Evolutionary conservation across 2,113 vertebrate genomes (phyloP), one percentile per base, ranked within the genome.

Genomic region (Amazona vittata): DNA sequence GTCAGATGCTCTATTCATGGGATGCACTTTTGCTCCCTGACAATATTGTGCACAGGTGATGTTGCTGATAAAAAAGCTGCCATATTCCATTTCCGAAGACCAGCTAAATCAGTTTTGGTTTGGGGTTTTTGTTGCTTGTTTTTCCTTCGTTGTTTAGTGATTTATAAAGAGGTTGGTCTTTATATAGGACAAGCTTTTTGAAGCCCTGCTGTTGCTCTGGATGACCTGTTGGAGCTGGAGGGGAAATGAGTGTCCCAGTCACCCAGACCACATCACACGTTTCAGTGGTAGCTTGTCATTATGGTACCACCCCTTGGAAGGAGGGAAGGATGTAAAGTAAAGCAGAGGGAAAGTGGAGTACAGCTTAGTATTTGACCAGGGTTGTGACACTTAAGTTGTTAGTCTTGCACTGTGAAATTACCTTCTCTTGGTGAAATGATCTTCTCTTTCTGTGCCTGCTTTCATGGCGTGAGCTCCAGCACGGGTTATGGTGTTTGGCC

Each of bases 61-160:
- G 76, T 5, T 71, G 89, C 91, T 94, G 96, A 96, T 96, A 94
- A 95, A 96, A 82, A 89, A 96, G 69, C 83, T 95, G 86, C 89
- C 4, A 0, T 53, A 17, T 59, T 95, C 90, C 67, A 62, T 88
- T 95, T 92, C 90, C 74, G 69, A 57, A 69, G 47, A 47, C 73
- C 39, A 52, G 89, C 89, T 92, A 95, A 93, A 92, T 96, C 94
- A 84, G 47, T 16, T 64, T 31, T 8, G 47, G 6, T n/a, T 81
- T 29, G 69, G 22, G 6, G 75, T 26, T 37, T 53, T 83, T 37
- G 21, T 74, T 79, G 53, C 29, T n/a, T 21, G 10, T 18, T 53
- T 88, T 82, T 60, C 18, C 17, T 49, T 35, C 65, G 85, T 79
- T 62, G 52, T 73, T 47, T 37, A 29, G 65, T 82, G 86, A 57